Percentiles rank a stretch among this genome's conserved stretches.
Conservation (phyloP, 2,113 vertebrate genomes). For the Pterocles gutturalis region DNA sequence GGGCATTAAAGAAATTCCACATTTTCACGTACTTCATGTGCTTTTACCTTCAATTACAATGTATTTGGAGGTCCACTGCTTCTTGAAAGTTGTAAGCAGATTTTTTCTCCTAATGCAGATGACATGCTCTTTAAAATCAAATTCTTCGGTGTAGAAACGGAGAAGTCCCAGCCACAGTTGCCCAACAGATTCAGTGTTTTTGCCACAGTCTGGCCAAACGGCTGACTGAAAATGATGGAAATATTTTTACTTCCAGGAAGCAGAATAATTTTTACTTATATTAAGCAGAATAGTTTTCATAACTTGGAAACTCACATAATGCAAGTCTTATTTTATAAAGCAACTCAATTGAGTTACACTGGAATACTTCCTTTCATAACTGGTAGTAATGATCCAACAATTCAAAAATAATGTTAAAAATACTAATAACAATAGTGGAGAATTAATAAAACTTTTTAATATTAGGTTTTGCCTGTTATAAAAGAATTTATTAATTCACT, state of each 20-base stretch:
- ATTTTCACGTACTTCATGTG: neutral
- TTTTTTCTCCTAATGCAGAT: conserved; percentile 88
- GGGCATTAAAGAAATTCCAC: neutral
- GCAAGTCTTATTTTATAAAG: neutral
- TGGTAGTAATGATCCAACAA: neutral
- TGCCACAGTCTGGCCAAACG: conserved; percentile 85
- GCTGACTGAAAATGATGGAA: conserved; percentile 74
- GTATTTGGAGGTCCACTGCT: conserved; percentile 97
- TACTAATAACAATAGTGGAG: neutral
- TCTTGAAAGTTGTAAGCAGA: conserved; percentile 95
- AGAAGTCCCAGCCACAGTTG: conserved; percentile 93
- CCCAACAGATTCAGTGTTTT: conserved; percentile 90
- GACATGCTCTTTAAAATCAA: conserved; percentile 95
- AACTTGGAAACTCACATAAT: neutral
- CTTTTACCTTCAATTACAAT: conserved; percentile 93
- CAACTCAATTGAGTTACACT: neutral
- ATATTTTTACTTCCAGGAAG: neutral
- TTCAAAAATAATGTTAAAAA: neutral
- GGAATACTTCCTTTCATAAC: neutral
- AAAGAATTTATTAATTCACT: neutral
- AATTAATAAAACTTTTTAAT: neutral
- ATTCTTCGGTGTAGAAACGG: conserved; percentile 93
- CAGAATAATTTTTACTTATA: neutral
- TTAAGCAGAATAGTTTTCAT: neutral
- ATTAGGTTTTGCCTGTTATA: neutral